phyloP scores from a whole-genome alignment of 2,888 invertebrate genomes.

The Micoletzkya japonica region DNA sequence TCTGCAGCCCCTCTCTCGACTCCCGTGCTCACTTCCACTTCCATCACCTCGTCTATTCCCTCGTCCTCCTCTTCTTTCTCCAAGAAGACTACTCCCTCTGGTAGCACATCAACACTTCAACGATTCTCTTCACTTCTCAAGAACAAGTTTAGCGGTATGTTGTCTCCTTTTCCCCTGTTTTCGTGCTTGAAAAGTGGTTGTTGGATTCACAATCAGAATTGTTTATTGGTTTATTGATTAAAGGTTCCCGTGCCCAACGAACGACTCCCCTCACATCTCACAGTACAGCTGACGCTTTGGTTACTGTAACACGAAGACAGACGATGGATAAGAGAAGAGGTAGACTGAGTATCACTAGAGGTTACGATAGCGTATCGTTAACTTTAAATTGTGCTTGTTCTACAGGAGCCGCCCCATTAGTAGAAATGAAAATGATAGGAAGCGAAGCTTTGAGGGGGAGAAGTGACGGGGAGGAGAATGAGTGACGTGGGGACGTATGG shows the following conservation, averaged over 20 bases:
- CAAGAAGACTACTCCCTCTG: slow-evolving; percentile 18
- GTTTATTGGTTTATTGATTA: too few species aligned
- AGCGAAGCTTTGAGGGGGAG: too few species aligned
- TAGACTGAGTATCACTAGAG: not conserved
- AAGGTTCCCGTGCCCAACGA: slow-evolving; percentile 17
- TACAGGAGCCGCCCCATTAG: too few species aligned
- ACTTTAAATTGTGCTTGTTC: not conserved
- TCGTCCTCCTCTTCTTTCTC: slow-evolving; percentile 1
- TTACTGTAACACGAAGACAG: slow-evolving; percentile 21
- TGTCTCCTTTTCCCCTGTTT: too few species aligned
- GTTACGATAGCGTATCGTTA: not conserved
- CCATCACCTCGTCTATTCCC: not conserved
- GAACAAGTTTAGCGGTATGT: slow-evolving; percentile 18
- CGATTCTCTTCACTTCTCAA: not conserved
- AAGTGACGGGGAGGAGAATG: too few species aligned
- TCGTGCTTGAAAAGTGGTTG: too few species aligned
- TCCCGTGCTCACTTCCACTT: not conserved
- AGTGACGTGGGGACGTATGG: too few species aligned
- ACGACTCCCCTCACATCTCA: slow-evolving; percentile 11
- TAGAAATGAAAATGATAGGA: too few species aligned
- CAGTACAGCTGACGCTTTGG: slow-evolving; percentile 15
- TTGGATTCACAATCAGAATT: too few species aligned
- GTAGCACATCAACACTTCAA: slow-evolving; percentile 21
- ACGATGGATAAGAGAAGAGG: slow-evolving; percentile 23
- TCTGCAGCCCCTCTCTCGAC: not conserved